Base-by-base conservation (phyloP, 2,888 invertebrate genomes). In the Melikaiella ostensackeni region DNA sequence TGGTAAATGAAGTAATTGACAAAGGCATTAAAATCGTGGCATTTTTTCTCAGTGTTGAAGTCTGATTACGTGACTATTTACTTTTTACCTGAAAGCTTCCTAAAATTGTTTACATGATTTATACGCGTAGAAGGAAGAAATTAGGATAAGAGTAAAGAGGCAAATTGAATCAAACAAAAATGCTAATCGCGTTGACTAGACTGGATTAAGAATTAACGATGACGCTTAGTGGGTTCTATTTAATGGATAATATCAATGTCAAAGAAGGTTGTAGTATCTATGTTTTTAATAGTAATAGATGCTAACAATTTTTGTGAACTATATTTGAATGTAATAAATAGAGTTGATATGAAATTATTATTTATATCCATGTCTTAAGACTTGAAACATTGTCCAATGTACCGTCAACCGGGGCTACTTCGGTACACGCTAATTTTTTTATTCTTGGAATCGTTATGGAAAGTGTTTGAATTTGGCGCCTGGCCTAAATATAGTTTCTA, bases 291-390 rank as follows among this genome's bases (percentile, higher is more conserved):
- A 46, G 24, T 66, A 27, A 46, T 66, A 66, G 64, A 16, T 50
- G n/a, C 16, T 50, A 50, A 70, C 30, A 50, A 50, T 55, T 70
- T 30, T 70, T 50, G 70, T 70, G 30, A 70, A 33, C 2, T 30
- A 55, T 30, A 70, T 33, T 55, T 70, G 33, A 30, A 70, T 70
- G 70, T 70, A 70, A 46, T 70, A 70, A 70, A 27, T 46, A 66
- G 5, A 27, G 27, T 46, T 66, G 27, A 70, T 46, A 70, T 33
- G 27, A 46, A 66, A 66, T 42, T 46, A 46, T 66, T 66, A 8
- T 66, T 66, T 19, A 46, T 30, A 46, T 46, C 24, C 8, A 66
- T 66, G 21, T 66, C 24, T 24, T 27, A 24, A 38, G n/a, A 42
- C 50, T 50, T n/a, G 50, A 19, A 70, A n/a, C n/a, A 46, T 13